A percentile compares a stretch with the other conserved stretches of the same genome.
Evolutionary conservation across 2,888 invertebrate genomes (phyloP).

Genomic region (Carterocephalus palaemon): DNA sequence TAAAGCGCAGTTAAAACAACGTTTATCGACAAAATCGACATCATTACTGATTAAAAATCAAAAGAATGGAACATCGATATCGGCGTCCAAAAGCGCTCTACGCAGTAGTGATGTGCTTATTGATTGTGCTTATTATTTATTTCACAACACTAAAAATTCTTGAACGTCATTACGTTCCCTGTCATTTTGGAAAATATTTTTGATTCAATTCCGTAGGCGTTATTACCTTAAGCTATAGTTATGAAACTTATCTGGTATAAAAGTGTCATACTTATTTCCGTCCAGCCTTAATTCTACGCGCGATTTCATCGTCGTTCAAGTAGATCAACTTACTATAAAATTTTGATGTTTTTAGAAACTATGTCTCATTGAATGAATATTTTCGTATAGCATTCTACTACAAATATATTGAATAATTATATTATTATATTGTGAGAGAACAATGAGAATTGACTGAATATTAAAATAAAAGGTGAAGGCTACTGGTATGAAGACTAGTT

Average conservation of each 20-base stretch:
- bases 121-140: too few species aligned
- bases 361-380: too few species aligned
- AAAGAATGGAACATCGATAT: conserved; percentile 8
- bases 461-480: too few species aligned
- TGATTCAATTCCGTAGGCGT: conserved; percentile 6
- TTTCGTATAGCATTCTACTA: too few species aligned
- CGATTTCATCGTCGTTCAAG: too few species aligned
- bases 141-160: conserved; percentile 5
- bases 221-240: conserved; percentile 5
- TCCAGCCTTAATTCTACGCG: too few species aligned
- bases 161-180: not conserved
- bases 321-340: too few species aligned
- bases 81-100: conserved; percentile 1
- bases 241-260: not conserved
- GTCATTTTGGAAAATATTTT: not conserved
- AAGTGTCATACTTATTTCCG: not conserved
- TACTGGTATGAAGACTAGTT: too few species aligned
- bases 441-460: too few species aligned
- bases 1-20: conserved; percentile 12
- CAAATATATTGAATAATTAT: too few species aligned
- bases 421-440: too few species aligned
- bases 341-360: too few species aligned
- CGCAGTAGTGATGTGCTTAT: not conserved
- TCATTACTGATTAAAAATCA: conserved; percentile 1
- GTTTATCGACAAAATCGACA: conserved; percentile 13